Evolutionary conservation across 2,888 invertebrate genomes (phyloP).

Genomic region (Polyommatus icarus): DNA sequence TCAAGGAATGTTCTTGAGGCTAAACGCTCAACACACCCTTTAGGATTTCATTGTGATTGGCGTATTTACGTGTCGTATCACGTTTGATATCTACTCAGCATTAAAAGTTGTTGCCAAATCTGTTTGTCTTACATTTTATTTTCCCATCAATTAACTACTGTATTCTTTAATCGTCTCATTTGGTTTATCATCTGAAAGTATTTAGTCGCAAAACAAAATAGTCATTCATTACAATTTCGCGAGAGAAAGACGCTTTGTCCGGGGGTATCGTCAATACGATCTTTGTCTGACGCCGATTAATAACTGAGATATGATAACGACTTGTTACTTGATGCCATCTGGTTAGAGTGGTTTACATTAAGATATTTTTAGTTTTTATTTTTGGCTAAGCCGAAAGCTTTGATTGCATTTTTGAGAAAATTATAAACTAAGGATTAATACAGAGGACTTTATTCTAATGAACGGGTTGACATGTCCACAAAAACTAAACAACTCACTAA

Average conservation of each 20-base stretch:
- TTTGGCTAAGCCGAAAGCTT: background rate
- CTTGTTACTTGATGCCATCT: slow-evolving; percentile 25
- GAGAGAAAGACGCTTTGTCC: slow-evolving; percentile 38
- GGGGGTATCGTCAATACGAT: slow-evolving; percentile 33
- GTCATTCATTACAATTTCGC: slow-evolving; percentile 38
- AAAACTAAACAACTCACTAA: too few relatives aligned
- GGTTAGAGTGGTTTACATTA: slow-evolving; percentile 1
- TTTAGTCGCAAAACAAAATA: slow-evolving; percentile 27
- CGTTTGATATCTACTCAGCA: background rate
- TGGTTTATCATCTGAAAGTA: slow-evolving; percentile 25
- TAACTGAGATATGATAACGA: slow-evolving; percentile 31
- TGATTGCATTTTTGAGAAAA: background rate
- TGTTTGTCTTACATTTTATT: background rate
- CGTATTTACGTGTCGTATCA: background rate
- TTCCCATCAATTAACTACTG: background rate
- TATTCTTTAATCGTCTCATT: slow-evolving; percentile 12
- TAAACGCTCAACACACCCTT: background rate
- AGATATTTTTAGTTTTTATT: background rate
- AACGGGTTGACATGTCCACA: too few relatives aligned
- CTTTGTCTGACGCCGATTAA: slow-evolving; percentile 37
- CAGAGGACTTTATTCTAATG: background rate
- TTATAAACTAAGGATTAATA: background rate
- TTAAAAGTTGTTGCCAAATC: background rate
- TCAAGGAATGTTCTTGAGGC: background rate
- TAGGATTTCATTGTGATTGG: background rate